phyloP scores from a whole-genome alignment of 1,140 invertebrate species.

The Hormaphis cornu region DNA sequence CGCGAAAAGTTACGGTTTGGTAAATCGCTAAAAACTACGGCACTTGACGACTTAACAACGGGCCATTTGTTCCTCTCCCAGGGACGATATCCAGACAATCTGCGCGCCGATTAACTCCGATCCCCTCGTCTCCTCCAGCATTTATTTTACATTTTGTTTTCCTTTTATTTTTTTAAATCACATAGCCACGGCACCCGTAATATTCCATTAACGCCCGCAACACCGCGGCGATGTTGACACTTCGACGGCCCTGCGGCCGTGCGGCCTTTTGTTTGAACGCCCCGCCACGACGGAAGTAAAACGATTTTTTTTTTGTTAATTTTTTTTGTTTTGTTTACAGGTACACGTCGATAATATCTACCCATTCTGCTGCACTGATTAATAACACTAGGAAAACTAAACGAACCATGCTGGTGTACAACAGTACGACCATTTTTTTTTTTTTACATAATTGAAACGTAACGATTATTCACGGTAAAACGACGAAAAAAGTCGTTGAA shows the following conservation, averaged over 20 bases:
- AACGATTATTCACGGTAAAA: no score
- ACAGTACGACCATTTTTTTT: no score
- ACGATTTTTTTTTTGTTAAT: no score
- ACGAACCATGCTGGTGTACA: no score
- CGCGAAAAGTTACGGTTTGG: constrained; percentile 29
- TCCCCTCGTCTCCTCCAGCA: background rate
- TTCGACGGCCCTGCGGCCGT: background rate
- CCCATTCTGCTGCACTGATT: no score
- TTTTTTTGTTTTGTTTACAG: no score
- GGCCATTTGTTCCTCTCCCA: constrained; percentile 19
- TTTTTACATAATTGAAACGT: no score
- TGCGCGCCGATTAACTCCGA: constrained; percentile 23
- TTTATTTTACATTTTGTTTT: background rate
- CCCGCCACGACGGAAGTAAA: no score
- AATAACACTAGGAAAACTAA: no score
- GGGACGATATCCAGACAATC: background rate
- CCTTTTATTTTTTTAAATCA: constrained; percentile 5
- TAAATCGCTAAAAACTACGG: constrained; percentile 31
- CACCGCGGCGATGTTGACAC: background rate
- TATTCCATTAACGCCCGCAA: constrained; percentile 17
- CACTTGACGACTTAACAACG: constrained; percentile 31
- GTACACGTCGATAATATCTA: no score
- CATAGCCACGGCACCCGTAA: constrained; percentile 9
- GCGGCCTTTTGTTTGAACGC: no score
- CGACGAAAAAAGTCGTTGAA: no score